Conservation (phyloP, 53 echinoderm and acorn worm genomes). For the Luidia sarsii region DNA sequence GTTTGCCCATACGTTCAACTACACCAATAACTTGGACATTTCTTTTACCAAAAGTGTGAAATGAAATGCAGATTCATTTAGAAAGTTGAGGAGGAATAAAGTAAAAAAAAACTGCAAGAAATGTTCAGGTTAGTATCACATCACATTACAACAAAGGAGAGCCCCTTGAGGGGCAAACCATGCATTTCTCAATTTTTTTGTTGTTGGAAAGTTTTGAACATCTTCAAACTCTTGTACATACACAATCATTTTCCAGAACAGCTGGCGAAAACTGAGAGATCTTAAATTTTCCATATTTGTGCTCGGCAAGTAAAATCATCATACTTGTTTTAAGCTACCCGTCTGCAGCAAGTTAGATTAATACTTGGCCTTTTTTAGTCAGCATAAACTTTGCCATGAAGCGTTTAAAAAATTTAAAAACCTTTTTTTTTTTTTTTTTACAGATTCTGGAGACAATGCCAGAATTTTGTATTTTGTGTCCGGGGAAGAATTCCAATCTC, state of each 20-base stretch:
- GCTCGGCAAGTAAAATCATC: background rate
- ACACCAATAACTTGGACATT: too few species aligned
- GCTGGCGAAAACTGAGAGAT: conserved; percentile 26
- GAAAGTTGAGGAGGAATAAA: background rate
- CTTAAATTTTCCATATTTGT: conserved; percentile 55
- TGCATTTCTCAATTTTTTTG: too few species aligned
- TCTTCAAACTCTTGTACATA: conserved; percentile 46
- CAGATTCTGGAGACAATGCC: too few species aligned
- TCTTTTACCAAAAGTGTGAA: too few species aligned
- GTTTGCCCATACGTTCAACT: conserved; percentile 29
- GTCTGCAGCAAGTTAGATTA: conserved; percentile 37
- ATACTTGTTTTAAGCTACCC: conserved; percentile 26
- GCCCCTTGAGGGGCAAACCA: conserved; percentile 19
- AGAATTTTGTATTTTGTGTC: too few species aligned
- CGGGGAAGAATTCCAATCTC: too few species aligned
- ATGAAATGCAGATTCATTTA: background rate
- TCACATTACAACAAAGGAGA: background rate
- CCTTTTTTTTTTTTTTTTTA: too few species aligned
- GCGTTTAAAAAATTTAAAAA: too few species aligned
- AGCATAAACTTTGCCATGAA: too few species aligned
- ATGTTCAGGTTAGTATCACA: background rate
- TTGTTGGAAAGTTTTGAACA: too few species aligned
- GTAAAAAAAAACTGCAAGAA: conserved; percentile 41
- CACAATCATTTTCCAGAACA: conserved; percentile 11
- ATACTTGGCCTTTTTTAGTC: too few species aligned